These are phyloP conservation scores for Linepithema humile DNA, from an alignment of 1,140 invertebrate genomes.

Conservation along the genomic window DNA sequence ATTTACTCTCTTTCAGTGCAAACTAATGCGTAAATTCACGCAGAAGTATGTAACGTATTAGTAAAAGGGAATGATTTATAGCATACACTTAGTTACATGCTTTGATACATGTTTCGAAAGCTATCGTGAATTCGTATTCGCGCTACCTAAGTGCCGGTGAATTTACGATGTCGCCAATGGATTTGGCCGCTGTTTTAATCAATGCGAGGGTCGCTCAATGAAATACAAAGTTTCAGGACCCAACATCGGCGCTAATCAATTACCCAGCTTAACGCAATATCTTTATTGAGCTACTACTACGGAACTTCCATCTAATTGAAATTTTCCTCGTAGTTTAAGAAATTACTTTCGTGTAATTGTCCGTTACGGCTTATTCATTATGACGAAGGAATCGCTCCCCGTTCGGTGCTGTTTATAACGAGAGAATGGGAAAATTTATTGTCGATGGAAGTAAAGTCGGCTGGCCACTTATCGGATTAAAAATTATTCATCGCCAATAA, in stretches of 20 bases:
- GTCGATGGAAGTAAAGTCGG: slow-evolving; percentile 19
- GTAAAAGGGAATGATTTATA: background rate
- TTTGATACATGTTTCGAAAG: background rate
- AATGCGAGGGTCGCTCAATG: slow-evolving; percentile 27
- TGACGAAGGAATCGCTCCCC: slow-evolving; percentile 2
- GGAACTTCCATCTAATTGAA: slow-evolving; percentile 60
- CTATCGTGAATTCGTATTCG: background rate
- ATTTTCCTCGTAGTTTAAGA: slow-evolving; percentile 63
- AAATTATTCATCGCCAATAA: slow-evolving; percentile 35
- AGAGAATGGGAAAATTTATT: slow-evolving; percentile 28
- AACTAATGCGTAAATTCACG: no score
- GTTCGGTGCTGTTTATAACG: slow-evolving; percentile 33
- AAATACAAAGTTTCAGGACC: slow-evolving; percentile 51
- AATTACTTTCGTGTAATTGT: slow-evolving; percentile 63
- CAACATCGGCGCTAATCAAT: slow-evolving; percentile 47
- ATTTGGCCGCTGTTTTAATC: slow-evolving; percentile 55
- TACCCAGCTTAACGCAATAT: slow-evolving; percentile 59
- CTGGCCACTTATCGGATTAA: slow-evolving; percentile 29
- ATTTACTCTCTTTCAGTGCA: no score
- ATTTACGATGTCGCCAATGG: slow-evolving; percentile 41
- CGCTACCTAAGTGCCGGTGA: slow-evolving; percentile 30
- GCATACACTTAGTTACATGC: background rate
- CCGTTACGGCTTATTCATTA: slow-evolving; percentile 56
- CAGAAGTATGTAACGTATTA: background rate
- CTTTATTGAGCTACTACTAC: slow-evolving; percentile 56